Evolutionary conservation across 2,113 vertebrate genomes (phyloP).

Genomic region (Pithys albifrons): DNA sequence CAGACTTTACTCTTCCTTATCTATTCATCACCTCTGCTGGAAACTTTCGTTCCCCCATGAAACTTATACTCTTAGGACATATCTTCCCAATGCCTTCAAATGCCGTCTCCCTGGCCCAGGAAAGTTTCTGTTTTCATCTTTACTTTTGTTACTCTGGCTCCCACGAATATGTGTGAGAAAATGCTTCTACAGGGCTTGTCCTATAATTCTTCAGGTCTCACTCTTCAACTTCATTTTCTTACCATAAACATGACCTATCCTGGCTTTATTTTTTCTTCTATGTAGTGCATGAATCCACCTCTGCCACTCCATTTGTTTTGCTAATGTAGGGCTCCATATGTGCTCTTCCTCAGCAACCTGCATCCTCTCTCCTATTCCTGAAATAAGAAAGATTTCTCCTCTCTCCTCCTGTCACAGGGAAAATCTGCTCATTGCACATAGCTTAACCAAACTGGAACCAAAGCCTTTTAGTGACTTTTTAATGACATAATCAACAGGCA

Average conservation of each 20-base stretch:
- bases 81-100: background rate
- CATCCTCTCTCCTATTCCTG: background rate
- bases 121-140: background rate
- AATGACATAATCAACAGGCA: background rate
- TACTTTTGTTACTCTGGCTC: background rate
- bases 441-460: background rate
- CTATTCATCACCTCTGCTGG: background rate
- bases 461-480: background rate
- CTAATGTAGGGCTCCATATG: background rate
- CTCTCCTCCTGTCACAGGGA: background rate
- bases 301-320: background rate
- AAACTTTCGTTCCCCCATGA: background rate
- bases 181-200: background rate
- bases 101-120: background rate
- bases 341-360: background rate
- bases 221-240: background rate
- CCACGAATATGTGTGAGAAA: background rate
- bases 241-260: background rate
- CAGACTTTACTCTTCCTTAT: background rate
- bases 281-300: background rate
- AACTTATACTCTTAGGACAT: background rate
- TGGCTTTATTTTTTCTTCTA: background rate
- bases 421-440: background rate
- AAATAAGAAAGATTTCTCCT: background rate
- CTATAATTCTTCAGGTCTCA: background rate